Conservation (phyloP, 2,888 invertebrate genomes). For the Kryphioiulus occultus region DNA sequence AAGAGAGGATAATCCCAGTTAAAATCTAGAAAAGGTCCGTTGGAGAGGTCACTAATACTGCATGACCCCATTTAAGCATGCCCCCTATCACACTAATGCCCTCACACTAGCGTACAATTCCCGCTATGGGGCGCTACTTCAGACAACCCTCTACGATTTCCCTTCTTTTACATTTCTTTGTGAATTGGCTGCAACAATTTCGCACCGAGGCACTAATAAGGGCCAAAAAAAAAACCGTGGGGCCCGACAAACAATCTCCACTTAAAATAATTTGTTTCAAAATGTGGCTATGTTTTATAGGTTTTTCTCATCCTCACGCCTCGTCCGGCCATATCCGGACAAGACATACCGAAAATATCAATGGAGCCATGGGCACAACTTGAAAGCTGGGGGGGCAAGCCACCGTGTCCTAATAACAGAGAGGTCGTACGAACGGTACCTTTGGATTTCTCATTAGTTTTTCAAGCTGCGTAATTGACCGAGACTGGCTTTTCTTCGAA, state of each 20-base stretch:
- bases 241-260: neutral
- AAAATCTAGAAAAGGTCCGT: slow-evolving; percentile 15
- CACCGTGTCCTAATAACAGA: neutral
- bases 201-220: slow-evolving; percentile 21
- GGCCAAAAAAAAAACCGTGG: neutral
- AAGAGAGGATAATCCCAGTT: neutral
- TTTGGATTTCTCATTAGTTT: slow-evolving; percentile 7
- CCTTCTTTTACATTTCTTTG: neutral
- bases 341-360: neutral
- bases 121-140: slow-evolving; percentile 19
- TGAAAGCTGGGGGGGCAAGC: neutral
- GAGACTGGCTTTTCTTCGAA: neutral
- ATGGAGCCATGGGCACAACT: neutral
- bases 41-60: neutral
- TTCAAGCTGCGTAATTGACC: neutral
- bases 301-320: neutral
- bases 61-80: slow-evolving; percentile 8
- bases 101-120: neutral
- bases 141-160: neutral
- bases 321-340: neutral
- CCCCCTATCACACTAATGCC: slow-evolving; percentile 17
- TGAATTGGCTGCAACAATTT: slow-evolving; percentile 13
- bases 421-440: neutral
- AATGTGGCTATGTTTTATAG: neutral
- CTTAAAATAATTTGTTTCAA: slow-evolving; percentile 6